Conservation (phyloP, 2,113 vertebrate genomes). For the Catagonus wagneri region DNA sequence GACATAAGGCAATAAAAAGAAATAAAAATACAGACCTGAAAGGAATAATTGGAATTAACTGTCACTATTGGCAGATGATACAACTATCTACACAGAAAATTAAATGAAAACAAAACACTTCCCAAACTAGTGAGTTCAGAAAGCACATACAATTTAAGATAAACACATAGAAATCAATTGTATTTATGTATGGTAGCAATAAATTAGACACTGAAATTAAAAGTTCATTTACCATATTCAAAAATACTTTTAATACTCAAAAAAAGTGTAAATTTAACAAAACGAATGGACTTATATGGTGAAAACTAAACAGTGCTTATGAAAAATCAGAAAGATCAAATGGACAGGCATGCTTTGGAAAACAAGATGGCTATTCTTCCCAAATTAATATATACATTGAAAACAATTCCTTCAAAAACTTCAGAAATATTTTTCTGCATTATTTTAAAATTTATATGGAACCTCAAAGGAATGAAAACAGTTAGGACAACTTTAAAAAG, state of each 20-base stretch:
- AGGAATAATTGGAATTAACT: neutral
- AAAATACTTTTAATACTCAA: neutral
- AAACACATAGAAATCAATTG: neutral
- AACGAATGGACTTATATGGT: neutral
- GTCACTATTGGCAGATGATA: neutral
- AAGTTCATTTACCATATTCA: neutral
- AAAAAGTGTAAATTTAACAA: neutral
- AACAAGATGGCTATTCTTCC: neutral
- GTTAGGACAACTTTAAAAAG: neutral
- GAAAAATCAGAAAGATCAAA: neutral
- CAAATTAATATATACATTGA: neutral
- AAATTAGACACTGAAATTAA: neutral
- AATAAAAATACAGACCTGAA: neutral
- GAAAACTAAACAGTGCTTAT: neutral
- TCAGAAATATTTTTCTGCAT: neutral
- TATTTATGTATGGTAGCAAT: neutral
- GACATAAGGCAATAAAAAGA: neutral
- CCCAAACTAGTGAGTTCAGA: neutral
- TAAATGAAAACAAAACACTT: neutral
- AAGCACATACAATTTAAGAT: neutral
- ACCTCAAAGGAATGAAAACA: neutral
- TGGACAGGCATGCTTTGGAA: neutral
- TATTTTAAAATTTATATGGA: neutral
- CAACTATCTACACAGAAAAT: neutral
- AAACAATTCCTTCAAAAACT: neutral